Conservation (phyloP, 2,888 invertebrate species). For the Caenorhabditis macrosperma region DNA sequence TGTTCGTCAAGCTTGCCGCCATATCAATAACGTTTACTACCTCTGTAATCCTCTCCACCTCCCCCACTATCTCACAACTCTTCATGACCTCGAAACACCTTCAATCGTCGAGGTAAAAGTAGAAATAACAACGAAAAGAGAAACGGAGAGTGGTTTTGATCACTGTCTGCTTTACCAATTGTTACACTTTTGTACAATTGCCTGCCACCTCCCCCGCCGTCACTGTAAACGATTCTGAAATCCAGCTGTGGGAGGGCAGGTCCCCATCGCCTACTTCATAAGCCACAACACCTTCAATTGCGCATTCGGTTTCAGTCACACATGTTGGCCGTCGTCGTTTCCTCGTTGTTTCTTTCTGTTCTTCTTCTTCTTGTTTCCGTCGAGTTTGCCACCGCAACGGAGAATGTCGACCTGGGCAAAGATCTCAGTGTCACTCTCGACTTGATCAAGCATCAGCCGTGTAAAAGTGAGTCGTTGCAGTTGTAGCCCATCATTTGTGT, state of each 20-base stretch:
- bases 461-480: conserved; percentile 68
- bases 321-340: conserved; percentile 18
- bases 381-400: no score
- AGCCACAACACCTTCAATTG: conserved; percentile 46
- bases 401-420: conserved; percentile 71
- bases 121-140: conserved; percentile 19
- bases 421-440: conserved; percentile 76
- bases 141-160: conserved; percentile 46
- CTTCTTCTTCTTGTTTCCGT: neutral
- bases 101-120: conserved; percentile 33
- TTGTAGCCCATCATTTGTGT: no score
- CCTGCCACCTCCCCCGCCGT: conserved; percentile 1
- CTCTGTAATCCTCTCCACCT: neutral
- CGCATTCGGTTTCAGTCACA: conserved; percentile 41
- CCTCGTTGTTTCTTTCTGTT: conserved; percentile 26
- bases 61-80: conserved; percentile 15
- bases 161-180: conserved; percentile 35
- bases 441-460: conserved; percentile 79
- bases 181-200: conserved; percentile 62
- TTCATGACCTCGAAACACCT: conserved; percentile 45
- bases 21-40: conserved; percentile 22
- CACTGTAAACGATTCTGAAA: conserved; percentile 57
- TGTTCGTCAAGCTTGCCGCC: neutral
- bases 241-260: conserved; percentile 51
- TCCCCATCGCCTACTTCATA: conserved; percentile 40